These are phyloP conservation scores for Colletes latitarsis DNA, from an alignment of 1,140 invertebrate species.

Conservation along the genomic window DNA sequence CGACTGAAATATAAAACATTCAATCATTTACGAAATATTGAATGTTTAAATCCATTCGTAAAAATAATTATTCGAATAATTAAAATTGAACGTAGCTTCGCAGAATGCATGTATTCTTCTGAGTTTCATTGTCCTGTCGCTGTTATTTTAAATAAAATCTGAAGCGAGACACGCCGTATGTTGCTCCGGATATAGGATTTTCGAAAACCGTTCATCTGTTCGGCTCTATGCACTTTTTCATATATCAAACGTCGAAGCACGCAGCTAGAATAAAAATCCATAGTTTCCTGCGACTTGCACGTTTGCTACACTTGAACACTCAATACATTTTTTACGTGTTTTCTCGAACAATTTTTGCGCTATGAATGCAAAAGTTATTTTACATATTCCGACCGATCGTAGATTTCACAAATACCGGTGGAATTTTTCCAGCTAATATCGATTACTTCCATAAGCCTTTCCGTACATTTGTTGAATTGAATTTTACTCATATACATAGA, in stretches of 20 bases:
- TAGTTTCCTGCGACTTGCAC: no score
- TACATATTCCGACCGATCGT: no score
- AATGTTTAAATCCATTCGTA: neutral
- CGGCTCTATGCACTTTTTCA: conserved; percentile 4
- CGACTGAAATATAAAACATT: no score
- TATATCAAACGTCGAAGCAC: conserved; percentile 25
- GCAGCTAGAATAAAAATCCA: neutral
- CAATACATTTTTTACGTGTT: neutral
- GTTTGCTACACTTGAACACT: conserved; percentile 5
- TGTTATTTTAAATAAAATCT: neutral
- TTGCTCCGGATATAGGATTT: conserved; percentile 1
- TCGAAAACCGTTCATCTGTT: neutral
- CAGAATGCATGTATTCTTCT: neutral
- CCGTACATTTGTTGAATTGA: no score
- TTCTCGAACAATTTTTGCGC: neutral
- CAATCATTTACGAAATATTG: no score
- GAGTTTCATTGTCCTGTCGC: no score
- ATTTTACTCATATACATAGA: no score
- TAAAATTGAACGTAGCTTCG: neutral
- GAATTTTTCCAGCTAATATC: no score
- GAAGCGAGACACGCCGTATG: neutral
- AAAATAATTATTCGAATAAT: neutral
- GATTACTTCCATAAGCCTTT: no score
- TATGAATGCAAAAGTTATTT: neutral
- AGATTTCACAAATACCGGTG: no score